Base-by-base conservation (phyloP, 1,140 invertebrate genomes). In the Chelonus insularis region DNA sequence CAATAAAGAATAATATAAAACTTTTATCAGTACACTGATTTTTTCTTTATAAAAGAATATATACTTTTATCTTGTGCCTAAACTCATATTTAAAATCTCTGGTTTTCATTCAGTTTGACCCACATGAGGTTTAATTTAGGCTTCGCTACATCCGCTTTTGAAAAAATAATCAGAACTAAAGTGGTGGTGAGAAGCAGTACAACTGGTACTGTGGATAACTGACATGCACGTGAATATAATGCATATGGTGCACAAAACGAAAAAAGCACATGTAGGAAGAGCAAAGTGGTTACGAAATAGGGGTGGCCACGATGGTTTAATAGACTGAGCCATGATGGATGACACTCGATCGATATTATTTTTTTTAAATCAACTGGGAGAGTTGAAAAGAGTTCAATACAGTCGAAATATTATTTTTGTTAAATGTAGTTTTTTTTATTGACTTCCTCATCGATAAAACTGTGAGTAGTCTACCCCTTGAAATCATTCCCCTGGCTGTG, bases 271-370 rank as follows among this genome's bases (percentile, higher is more conserved):
- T 20, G 45, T 59, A 18, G 12, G 45, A 37, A 52, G 41, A 60
- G 1, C 32, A 54, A 48, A 12, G 37, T 14, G 48, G 41, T 32
- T 8, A 25, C 29, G 48, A 20, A 71, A 65, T 50, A 29, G 11
- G 66, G 68, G 58, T 50, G 47, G 60, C 64, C 64, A 68, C 65
- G 70, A 45, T 62, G 69, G 64, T 70, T 74, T 74, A 72, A 72
- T 74, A 74, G 71, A 74, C 64, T 68, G 66, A 64, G 60, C 68
- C 69, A 68, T 72, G 72, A 74, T 74, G 71, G 71, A 74, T 74
- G 72, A 70, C 58, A 45, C 14, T 16, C 25, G 68, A 71, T 72
- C 71, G 71, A 72, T 74, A 71, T 70, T 67, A 68, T 66, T 65
- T 66, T 64, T 70, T 70, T 62, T 63, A 32, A 7, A 18, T 43